These are phyloP conservation scores for Bombus soroeensis DNA, from an alignment of 1,140 invertebrate genomes.

Conservation along the genomic window DNA sequence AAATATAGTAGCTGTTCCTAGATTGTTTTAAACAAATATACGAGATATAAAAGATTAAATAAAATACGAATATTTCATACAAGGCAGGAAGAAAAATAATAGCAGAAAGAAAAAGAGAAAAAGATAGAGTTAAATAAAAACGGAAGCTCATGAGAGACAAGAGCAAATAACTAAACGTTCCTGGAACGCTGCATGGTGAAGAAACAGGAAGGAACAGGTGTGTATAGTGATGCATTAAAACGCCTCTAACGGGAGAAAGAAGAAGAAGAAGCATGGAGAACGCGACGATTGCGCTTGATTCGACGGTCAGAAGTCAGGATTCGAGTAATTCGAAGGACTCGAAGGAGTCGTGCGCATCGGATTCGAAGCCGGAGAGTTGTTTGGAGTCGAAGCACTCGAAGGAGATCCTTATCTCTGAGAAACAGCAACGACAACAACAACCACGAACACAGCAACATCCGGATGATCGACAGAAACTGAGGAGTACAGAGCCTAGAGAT, in stretches of 20 bases:
- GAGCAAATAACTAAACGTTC: conserved; percentile 4
- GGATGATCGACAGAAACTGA: conserved; percentile 43
- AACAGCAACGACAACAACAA: conserved; percentile 62
- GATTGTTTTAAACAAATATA: not conserved
- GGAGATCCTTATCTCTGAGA: conserved; percentile 76
- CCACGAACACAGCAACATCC: conserved; percentile 22
- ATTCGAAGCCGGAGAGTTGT: conserved; percentile 75
- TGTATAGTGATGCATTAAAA: conserved; percentile 18
- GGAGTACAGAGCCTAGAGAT: conserved; percentile 63
- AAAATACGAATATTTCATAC: not conserved
- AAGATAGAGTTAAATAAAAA: not conserved
- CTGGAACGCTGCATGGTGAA: not conserved
- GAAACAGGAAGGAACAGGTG: not conserved
- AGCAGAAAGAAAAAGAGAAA: not conserved
- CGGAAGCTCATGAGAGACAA: not conserved
- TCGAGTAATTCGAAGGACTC: conserved; percentile 75
- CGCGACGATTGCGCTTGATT: conserved; percentile 71
- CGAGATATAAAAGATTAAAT: not conserved
- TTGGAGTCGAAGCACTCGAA: conserved; percentile 78
- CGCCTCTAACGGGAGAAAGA: too few relatives aligned
- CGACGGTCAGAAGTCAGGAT: conserved; percentile 79
- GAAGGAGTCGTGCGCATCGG: conserved; percentile 72
- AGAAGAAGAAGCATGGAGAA: conserved; percentile 60
- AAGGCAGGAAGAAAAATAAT: not conserved
- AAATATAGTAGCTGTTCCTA: not conserved